Evolutionary conservation across 1,140 invertebrate genomes (phyloP).

Genomic region (Ectropis grisescens): DNA sequence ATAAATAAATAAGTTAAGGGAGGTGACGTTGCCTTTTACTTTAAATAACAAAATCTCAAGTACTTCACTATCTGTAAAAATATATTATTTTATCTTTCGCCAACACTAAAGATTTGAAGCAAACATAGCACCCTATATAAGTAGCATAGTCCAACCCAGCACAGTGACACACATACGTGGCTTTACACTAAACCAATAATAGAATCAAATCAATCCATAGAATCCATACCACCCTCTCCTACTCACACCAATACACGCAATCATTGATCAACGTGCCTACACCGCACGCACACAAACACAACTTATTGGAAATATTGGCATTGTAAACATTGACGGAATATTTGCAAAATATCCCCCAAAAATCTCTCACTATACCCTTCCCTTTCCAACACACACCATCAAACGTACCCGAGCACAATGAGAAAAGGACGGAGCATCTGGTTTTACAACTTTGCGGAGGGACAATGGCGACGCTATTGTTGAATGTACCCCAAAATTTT

Average conservation of each 20-base stretch:
- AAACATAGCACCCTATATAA: conserved; percentile 33
- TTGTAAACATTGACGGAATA: conserved; percentile 64
- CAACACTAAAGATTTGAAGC: too few relatives aligned
- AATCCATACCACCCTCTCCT: conserved; percentile 61
- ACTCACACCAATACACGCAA: conserved; percentile 45
- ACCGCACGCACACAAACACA: conserved; percentile 36
- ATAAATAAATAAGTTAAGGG: too few relatives aligned
- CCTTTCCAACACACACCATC: conserved; percentile 21
- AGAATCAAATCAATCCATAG: conserved; percentile 67
- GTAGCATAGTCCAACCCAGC: conserved; percentile 38
- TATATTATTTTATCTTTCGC: too few relatives aligned
- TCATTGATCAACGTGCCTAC: conserved; percentile 45
- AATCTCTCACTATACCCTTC: conserved; percentile 28
- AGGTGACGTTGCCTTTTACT: too few relatives aligned
- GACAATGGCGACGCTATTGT: conserved; percentile 63
- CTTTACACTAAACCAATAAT: conserved; percentile 69
- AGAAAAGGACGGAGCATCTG: conserved; percentile 33
- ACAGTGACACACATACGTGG: conserved; percentile 68
- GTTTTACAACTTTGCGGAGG: conserved; percentile 59
- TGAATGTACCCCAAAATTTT: conserved; percentile 62
- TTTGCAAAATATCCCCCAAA: conserved; percentile 50
- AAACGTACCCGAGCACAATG: conserved; percentile 7
- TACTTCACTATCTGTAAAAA: too few relatives aligned
- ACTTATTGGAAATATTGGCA: conserved; percentile 54
- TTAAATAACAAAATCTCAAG: too few relatives aligned